Base-by-base conservation (phyloP, 2,888 invertebrate genomes). In the Amphimallon solstitiale region DNA sequence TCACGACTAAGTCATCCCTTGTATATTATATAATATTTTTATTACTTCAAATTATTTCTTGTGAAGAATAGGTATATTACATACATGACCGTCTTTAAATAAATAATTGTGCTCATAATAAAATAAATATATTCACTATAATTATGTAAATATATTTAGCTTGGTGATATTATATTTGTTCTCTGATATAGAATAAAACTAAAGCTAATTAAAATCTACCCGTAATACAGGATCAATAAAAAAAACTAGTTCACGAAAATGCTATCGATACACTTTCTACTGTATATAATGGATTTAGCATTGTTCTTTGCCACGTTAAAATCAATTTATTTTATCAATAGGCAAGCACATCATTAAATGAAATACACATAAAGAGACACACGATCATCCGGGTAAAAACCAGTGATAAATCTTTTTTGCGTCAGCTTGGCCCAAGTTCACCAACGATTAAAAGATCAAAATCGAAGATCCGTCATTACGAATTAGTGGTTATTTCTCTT, bases 361-460 rank as follows among this genome's bases (percentile, higher is more conserved):
- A 15, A 43, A 59, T 59, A 45, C 21, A 34, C 23, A 10, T 40
- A 59, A 43, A 54, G 54, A 54, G 54, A 43, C 29, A 43, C 29
- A 15, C 56, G 43, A 59, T 43, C 56, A 59, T 43, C 43, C 43
- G 56, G 43, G 56, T 45, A 59, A 59, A 59, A 59, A 59, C 56
- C 56, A 29, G 34, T 43, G 43, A 59, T 59, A 43, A 29, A 59
- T 59, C 10, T 23, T 59, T 43, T 54, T 54, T 54, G 29, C 54
- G 38, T 54, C 19, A 37, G 21, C 12, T 38, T 38, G 21, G 38
- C 54, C n/a, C 38, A 38, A 38, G 52, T 35, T 35, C 15, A 52
- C 35, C 37, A 29, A 21, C 48, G 48, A 17, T 35, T 52, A 35
- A 37, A 35, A 21, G 4, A 14, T 56, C 17, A 23, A 9, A 56